Evolutionary conservation across 2,888 invertebrate species (phyloP).

Genomic region (Helicoverpa assulta): DNA sequence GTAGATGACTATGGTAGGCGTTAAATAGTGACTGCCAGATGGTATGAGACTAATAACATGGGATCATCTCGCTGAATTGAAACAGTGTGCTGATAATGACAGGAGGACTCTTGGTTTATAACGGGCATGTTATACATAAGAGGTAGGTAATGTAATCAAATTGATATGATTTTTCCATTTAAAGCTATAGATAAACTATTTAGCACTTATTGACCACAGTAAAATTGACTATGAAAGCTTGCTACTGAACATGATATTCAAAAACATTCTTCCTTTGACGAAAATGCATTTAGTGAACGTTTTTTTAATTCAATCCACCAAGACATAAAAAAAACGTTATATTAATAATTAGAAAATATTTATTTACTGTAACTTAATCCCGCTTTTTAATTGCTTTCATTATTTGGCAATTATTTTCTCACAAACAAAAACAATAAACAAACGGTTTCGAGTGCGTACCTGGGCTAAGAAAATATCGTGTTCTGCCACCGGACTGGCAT

Average conservation of each 20-base stretch:
- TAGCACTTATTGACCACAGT: no score
- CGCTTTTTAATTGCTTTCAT: not conserved
- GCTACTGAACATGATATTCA: constrained; percentile 15
- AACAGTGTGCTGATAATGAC: not conserved
- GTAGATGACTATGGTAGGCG: not conserved
- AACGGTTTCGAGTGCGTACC: not conserved
- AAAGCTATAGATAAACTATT: no score
- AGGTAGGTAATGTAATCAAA: not conserved
- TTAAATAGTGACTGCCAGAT: constrained; percentile 1
- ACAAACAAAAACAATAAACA: not conserved
- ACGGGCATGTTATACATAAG: not conserved
- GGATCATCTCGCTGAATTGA: constrained; percentile 7
- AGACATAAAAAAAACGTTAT: not conserved
- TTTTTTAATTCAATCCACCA: not conserved
- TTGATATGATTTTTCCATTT: no score
- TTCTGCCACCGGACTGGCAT: not conserved
- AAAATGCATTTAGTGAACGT: constrained; percentile 5
- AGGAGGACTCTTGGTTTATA: not conserved
- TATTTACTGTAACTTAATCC: not conserved
- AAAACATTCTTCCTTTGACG: not conserved
- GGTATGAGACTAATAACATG: not conserved
- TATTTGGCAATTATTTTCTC: not conserved
- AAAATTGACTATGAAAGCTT: not conserved
- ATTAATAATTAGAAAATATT: not conserved
- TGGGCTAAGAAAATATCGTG: not conserved